A percentile compares a stretch with the other conserved stretches of the same genome.
Conservation (phyloP, 2,888 invertebrate genomes). For the Caenorhabditis zanzibari region DNA sequence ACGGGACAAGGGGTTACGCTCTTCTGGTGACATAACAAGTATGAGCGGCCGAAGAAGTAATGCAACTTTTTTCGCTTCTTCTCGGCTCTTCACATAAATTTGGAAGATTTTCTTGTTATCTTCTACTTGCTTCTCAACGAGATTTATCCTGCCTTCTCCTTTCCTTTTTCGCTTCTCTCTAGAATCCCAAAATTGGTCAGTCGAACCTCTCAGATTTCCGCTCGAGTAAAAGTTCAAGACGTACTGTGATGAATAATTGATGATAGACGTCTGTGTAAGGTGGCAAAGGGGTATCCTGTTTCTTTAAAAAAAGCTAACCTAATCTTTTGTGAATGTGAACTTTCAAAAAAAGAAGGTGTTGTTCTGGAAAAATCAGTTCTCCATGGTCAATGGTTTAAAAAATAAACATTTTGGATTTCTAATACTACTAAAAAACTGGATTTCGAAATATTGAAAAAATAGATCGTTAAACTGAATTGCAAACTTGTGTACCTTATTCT, state of each 20-base stretch:
- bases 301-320: conserved; percentile 14
- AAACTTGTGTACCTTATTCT: too few species aligned
- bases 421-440: too few species aligned
- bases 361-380: not conserved
- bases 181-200: not conserved
- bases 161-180: not conserved
- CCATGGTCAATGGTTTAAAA: too few species aligned
- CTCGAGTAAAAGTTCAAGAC: conserved; percentile 37
- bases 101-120: conserved; percentile 35
- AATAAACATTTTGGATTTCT: too few species aligned
- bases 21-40: conserved; percentile 63
- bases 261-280: conserved; percentile 31
- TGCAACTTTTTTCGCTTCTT: conserved; percentile 51
- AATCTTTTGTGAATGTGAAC: conserved; percentile 15
- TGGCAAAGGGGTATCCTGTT: conserved; percentile 32
- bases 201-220: conserved; percentile 29
- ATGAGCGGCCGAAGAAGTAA: conserved; percentile 46
- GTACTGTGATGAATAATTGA: conserved; percentile 46
- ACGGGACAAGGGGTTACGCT: conserved; percentile 60
- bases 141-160: not conserved
- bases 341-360: not conserved
- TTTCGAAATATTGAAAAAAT: too few species aligned
- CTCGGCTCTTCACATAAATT: conserved; percentile 34
- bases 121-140: not conserved
- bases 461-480: too few species aligned